phyloP scores from a whole-genome alignment of 2,797 vertebrate genomes.

The Fringilla coelebs region DNA sequence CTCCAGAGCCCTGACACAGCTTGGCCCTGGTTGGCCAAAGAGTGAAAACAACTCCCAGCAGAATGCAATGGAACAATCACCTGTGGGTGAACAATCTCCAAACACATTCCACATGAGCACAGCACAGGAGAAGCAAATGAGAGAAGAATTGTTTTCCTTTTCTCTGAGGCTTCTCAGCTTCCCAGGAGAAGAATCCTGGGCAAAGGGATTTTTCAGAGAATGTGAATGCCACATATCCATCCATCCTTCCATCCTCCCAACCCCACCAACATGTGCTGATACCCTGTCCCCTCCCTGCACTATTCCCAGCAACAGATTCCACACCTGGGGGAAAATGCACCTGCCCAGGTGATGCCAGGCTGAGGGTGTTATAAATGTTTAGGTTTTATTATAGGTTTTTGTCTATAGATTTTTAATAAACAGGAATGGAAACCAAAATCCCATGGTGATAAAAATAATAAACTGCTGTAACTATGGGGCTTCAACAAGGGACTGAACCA shows the following conservation, averaged over 20 bases:
- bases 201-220: no score
- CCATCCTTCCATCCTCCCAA: background rate
- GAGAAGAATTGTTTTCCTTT: no score
- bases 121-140: no score
- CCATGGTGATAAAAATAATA: background rate
- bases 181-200: no score
- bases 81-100: no score
- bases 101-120: no score
- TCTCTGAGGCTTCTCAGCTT: no score
- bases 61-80: no score
- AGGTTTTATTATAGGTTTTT: background rate
- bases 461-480: no score
- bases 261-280: background rate
- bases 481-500: background rate
- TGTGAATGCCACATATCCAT: background rate
- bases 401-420: background rate
- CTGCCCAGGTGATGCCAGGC: background rate
- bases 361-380: background rate
- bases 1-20: no score
- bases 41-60: no score
- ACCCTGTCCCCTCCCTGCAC: background rate
- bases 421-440: background rate
- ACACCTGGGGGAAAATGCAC: background rate
- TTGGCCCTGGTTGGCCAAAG: no score
- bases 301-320: background rate